phyloP scores from a whole-genome alignment of 2,113 vertebrate species.

The Epinephelus moara region DNA sequence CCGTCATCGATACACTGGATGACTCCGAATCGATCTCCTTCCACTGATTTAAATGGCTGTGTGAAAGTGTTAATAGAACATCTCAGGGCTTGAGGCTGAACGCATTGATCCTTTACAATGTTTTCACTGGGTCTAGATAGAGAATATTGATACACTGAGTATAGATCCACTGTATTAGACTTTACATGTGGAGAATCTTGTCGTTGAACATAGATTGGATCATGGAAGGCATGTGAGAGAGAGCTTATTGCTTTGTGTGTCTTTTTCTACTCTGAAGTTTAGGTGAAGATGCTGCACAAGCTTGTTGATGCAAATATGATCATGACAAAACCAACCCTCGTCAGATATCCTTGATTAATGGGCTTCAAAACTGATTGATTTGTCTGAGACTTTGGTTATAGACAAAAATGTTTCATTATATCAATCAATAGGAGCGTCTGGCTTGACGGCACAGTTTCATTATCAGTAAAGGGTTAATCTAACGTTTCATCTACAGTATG shows the following conservation, averaged over 20 bases:
- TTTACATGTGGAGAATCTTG: constrained; percentile 49
- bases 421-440: constrained; percentile 70
- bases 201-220: constrained; percentile 47
- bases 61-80: constrained; percentile 79
- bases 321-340: constrained; percentile 5
- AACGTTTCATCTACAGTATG: constrained; percentile 59
- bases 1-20: constrained; percentile 55
- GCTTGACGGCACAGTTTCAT: constrained; percentile 59
- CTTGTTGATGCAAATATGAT: constrained; percentile 63
- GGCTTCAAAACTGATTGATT: constrained; percentile 70
- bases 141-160: constrained; percentile 71
- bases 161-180: constrained; percentile 69
- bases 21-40: constrained; percentile 65
- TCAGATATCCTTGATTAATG: constrained; percentile 74
- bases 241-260: constrained; percentile 29
- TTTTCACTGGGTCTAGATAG: constrained; percentile 70
- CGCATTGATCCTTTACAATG: constrained; percentile 71
- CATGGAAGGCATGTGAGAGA: constrained; percentile 23
- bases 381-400: constrained; percentile 62
- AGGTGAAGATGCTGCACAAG: constrained; percentile 24
- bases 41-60: constrained; percentile 75
- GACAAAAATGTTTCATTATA: constrained; percentile 78
- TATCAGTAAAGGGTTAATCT: constrained; percentile 64
- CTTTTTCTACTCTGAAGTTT: constrained; percentile 23
- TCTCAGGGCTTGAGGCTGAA: constrained; percentile 70